Evolutionary conservation across 2,797 vertebrate species (phyloP).

Genomic region (Rhyacichthys aspro): DNA sequence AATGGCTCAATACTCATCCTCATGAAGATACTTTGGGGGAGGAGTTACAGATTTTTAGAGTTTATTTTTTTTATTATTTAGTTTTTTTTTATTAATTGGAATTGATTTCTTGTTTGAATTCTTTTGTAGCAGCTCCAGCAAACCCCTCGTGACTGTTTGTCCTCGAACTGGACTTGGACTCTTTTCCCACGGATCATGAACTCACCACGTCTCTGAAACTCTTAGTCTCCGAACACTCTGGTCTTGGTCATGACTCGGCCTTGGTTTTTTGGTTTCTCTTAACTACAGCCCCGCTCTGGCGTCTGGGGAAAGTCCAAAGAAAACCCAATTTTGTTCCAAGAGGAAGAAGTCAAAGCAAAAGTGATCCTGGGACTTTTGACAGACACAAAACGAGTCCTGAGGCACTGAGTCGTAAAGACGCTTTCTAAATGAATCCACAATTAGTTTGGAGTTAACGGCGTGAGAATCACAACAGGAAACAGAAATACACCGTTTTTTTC

Average conservation of each 20-base stretch:
- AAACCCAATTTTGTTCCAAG: constrained; percentile 9
- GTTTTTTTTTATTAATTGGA: no score
- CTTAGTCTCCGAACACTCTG: neutral
- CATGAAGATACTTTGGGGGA: no score
- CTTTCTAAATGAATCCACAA: neutral
- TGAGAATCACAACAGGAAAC: neutral
- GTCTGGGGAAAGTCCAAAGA: neutral
- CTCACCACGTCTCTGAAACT: neutral
- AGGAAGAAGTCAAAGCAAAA: constrained; percentile 16
- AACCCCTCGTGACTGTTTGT: no score
- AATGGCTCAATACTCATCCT: no score
- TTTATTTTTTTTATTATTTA: no score
- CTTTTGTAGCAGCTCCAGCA: no score
- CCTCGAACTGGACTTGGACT: no score
- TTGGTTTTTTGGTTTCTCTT: neutral
- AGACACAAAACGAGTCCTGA: constrained; percentile 1
- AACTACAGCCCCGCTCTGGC: neutral
- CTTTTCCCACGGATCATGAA: no score
- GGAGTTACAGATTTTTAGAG: no score
- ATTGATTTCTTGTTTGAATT: no score
- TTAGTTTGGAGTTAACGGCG: neutral
- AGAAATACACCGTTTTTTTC: neutral
- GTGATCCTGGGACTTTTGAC: constrained; percentile 15
- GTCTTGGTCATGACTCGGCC: neutral
- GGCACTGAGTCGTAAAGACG: no score